Conservation (phyloP, 2,797 vertebrate genomes). For the Salarias fasciatus region DNA sequence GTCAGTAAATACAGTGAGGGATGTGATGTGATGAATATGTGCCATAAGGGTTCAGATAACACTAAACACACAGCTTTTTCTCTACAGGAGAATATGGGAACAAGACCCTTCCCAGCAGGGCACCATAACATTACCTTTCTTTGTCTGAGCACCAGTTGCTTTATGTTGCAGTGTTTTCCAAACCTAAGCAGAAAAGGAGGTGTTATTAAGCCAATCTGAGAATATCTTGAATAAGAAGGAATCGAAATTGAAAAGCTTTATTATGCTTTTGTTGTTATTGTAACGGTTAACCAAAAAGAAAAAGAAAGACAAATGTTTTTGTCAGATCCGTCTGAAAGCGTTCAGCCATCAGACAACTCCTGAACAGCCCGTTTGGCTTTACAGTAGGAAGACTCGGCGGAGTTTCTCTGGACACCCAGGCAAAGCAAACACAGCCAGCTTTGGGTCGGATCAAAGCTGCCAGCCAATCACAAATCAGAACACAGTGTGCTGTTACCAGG, state of each 20-base stretch:
- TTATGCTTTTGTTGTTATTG: too few species aligned
- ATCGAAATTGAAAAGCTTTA: too few species aligned
- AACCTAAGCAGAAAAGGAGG: too few species aligned
- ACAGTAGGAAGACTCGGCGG: constrained; percentile 35
- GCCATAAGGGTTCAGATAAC: constrained; percentile 26
- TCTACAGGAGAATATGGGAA: too few species aligned
- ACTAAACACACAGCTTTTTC: background rate
- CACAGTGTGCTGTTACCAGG: constrained; percentile 74
- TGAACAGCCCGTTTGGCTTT: constrained; percentile 13
- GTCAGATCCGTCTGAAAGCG: too few species aligned
- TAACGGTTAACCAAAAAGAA: too few species aligned
- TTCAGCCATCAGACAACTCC: too few species aligned
- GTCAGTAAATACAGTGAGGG: background rate
- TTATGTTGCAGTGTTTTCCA: too few species aligned
- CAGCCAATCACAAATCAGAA: constrained; percentile 74
- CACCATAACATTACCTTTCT: background rate
- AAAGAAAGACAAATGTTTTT: constrained; percentile 36
- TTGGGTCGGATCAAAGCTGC: constrained; percentile 63
- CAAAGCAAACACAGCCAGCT: constrained; percentile 68
- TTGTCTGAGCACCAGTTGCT: too few species aligned
- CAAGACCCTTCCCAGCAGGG: too few species aligned
- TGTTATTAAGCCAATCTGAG: too few species aligned
- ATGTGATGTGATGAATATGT: background rate
- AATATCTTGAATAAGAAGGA: too few species aligned
- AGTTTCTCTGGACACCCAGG: constrained; percentile 63